Base-by-base conservation (phyloP, 2,113 vertebrate species). In the Ovis canadensis region DNA sequence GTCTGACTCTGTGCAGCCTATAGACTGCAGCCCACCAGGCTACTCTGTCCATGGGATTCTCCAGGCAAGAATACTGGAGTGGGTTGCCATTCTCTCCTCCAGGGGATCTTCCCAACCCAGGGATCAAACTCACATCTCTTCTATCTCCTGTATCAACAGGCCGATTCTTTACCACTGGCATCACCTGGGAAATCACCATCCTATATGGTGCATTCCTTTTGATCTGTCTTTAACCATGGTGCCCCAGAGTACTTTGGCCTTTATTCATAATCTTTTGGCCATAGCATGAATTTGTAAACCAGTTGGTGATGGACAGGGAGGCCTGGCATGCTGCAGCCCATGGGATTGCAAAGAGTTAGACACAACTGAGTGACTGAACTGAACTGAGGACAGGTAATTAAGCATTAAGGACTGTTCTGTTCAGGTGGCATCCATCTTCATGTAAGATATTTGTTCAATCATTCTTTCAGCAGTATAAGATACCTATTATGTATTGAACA, bases 371-470 rank as follows among this genome's bases (percentile, higher is more conserved):
- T 0, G 0, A 67, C 0, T 11, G 64, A 10, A 67, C 17, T 21
- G 64, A 67, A 67, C 64, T 67, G 33, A 67, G 84, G 36, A n/a
- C 33, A 31, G 36, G 14, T 83, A 81, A 62, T 88, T 55, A 62
- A 60, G 6, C 80, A 57, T 60, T 91, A 90, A 83, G 43, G 36
- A 45, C 21, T 84, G 0, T 84, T 88, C 29, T 90, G 14, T 36
- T 96, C 84, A 83, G 55, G 57, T 64, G 8, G 16, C 88, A 94
- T 81, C 40, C 27, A 55, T 62, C 19, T 97, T 94, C 14, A 29
- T 43, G 40, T 54, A 91, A 95, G 31, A 29, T 43, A 95, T 57
- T 91, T 23, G 52, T 83, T 78, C 21, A 78, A n/a, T 82, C 80
- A 82, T 57, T 94, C n/a, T 77, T 40, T 64, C 17, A 59, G 40